Evolutionary conservation across 2,797 vertebrate genomes (phyloP).

Genomic region (Hephaestus fuliginosus): DNA sequence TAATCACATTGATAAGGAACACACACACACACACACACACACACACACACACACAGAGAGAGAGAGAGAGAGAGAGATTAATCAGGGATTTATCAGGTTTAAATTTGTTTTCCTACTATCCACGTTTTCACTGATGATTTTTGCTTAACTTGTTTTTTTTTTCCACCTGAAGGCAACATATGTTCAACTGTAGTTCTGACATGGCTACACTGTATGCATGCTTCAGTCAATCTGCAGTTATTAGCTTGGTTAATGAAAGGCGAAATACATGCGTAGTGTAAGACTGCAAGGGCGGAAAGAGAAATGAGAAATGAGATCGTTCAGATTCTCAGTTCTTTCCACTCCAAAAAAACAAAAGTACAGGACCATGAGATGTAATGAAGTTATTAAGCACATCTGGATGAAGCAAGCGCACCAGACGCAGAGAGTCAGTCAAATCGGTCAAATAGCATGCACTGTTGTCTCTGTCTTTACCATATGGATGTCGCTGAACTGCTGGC

Average conservation of each 20-base stretch:
- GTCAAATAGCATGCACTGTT: conserved; percentile 14
- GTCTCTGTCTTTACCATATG: conserved; percentile 15
- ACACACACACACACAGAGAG: neutral
- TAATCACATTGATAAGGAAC: neutral
- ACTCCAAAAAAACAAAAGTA: conserved; percentile 7
- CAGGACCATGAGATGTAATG: neutral
- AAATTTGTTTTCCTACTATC: neutral
- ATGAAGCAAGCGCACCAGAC: neutral
- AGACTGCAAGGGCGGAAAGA: neutral
- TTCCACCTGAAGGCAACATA: neutral
- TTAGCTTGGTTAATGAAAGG: neutral
- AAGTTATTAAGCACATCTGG: conserved; percentile 24
- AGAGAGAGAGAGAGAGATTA: too few species aligned
- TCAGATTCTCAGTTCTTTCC: neutral
- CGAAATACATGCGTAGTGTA: neutral
- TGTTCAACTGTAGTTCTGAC: neutral
- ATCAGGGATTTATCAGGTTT: too few species aligned
- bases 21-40: neutral
- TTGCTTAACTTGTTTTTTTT: neutral
- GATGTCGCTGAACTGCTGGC: neutral
- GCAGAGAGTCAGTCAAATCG: neutral
- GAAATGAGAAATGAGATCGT: neutral
- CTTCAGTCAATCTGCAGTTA: neutral
- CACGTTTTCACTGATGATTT: neutral
- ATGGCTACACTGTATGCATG: neutral